Evolutionary conservation across 2,113 vertebrate genomes (phyloP).

Genomic region (Cathartes aura): DNA sequence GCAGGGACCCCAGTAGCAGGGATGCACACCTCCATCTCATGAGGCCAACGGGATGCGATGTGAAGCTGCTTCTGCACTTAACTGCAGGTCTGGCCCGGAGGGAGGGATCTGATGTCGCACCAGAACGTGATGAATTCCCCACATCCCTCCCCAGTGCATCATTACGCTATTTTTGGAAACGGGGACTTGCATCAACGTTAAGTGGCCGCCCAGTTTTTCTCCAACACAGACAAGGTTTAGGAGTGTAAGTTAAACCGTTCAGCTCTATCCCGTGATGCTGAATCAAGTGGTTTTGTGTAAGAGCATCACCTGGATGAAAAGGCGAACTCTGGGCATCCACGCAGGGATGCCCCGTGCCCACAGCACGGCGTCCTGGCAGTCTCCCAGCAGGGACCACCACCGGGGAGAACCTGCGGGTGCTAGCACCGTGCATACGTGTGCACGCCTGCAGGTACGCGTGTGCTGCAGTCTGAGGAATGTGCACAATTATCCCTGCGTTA

Average conservation of each 20-base stretch:
- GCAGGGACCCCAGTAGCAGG: neutral
- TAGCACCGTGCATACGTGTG: neutral
- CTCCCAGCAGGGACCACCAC: neutral
- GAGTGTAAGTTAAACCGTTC: neutral
- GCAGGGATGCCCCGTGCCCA: constrained; percentile 2
- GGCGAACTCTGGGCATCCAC: neutral
- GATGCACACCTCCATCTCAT: rapidly evolving
- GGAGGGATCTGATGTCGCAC: neutral
- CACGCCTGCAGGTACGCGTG: neutral
- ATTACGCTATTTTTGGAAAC: rapidly evolving
- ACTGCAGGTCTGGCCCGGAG: neutral
- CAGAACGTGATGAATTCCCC: neutral
- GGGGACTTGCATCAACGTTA: rapidly evolving
- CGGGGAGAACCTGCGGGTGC: neutral
- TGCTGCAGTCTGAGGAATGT: neutral
- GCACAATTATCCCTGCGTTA: constrained; percentile 14
- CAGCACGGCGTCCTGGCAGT: constrained; percentile 26
- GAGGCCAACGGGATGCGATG: rapidly evolving
- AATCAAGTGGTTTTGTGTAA: neutral
- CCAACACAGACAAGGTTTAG: neutral
- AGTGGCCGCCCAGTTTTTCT: neutral
- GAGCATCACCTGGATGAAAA: neutral
- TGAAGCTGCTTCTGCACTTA: neutral
- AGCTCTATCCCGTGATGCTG: neutral
- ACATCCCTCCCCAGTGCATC: neutral